These are phyloP conservation scores for Leistus spinibarbis DNA, from an alignment of 2,888 invertebrate genomes.

Conservation along the genomic window DNA sequence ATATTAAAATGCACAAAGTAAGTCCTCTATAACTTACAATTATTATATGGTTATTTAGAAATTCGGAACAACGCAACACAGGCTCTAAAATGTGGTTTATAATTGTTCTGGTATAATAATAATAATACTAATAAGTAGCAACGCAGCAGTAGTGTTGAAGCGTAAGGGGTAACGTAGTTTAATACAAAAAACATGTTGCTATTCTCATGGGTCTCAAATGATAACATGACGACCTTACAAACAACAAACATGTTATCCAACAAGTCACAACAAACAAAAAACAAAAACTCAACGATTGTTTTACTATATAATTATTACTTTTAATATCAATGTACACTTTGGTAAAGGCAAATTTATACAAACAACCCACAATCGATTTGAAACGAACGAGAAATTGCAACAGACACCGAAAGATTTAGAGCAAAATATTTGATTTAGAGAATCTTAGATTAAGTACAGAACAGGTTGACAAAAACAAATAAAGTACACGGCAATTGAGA, in stretches of 20 bases:
- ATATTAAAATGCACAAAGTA: constrained; percentile 29
- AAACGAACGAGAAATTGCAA: constrained; percentile 1
- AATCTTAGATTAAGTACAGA: neutral
- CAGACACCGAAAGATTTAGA: constrained; percentile 2
- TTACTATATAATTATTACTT: neutral
- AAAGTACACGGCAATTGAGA: neutral
- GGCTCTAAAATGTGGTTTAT: constrained; percentile 10
- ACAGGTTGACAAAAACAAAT: neutral
- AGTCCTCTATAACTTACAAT: constrained; percentile 14
- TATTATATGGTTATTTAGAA: constrained; percentile 14
- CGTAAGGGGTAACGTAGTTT: neutral
- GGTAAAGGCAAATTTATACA: constrained; percentile 32
- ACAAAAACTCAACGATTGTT: constrained; percentile 9
- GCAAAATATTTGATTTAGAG: neutral
- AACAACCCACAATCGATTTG: constrained; percentile 4
- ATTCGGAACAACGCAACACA: constrained; percentile 30
- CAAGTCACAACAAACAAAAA: neutral
- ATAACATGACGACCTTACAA: neutral
- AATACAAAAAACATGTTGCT: neutral
- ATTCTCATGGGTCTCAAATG: neutral
- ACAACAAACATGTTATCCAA: constrained; percentile 1
- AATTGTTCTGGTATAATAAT: constrained; percentile 4
- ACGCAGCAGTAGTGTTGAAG: constrained; percentile 10
- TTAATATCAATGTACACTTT: constrained; percentile 34
- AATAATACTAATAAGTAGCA: constrained; percentile 11